Conservation (phyloP, 2,113 vertebrate genomes). For the Bubo bubo region DNA sequence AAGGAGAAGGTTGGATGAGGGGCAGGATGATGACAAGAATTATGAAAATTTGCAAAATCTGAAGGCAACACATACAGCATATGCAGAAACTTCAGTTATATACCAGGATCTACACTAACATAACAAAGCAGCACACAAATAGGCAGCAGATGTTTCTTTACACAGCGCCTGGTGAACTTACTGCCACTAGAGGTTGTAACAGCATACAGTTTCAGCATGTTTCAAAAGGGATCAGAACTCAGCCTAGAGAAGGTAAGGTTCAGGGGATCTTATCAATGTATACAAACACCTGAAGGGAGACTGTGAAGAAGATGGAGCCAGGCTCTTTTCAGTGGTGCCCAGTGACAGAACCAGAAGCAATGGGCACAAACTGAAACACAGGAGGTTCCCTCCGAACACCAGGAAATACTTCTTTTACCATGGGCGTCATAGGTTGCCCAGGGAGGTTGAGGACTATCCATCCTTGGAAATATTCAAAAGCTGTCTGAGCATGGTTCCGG, state of each 20-base stretch:
- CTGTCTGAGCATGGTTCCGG: background rate
- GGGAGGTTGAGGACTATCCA: background rate
- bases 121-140: background rate
- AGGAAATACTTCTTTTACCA: background rate
- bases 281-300: background rate
- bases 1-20: background rate
- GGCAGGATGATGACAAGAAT: background rate
- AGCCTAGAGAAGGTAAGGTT: background rate
- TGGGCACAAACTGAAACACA: background rate
- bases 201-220: background rate
- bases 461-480: background rate
- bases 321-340: background rate
- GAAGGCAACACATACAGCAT: background rate
- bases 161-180: rapidly evolving
- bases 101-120: background rate
- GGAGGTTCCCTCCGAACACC: background rate
- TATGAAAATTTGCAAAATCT: background rate
- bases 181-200: background rate
- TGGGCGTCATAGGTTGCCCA: background rate
- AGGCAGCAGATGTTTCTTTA: background rate
- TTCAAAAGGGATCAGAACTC: background rate
- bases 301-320: background rate
- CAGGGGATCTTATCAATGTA: background rate
- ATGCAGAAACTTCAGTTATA: background rate
- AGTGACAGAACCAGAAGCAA: background rate